These are phyloP conservation scores for Limnephilus marmoratus DNA, from an alignment of 2,888 invertebrate genomes.

Conservation along the genomic window DNA sequence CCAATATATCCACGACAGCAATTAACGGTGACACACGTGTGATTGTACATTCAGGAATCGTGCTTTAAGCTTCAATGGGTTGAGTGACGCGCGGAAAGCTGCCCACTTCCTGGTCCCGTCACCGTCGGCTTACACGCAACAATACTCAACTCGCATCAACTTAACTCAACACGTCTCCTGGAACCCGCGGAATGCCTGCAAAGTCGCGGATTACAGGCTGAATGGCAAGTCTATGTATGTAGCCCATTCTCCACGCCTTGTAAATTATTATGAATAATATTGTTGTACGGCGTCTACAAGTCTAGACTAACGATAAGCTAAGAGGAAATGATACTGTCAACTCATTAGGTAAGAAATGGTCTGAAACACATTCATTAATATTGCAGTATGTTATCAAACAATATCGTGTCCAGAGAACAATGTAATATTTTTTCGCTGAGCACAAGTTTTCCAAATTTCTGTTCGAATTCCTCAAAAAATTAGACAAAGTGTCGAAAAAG, in stretches of 20 bases:
- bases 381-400: background rate
- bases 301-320: background rate
- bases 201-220: background rate
- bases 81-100: background rate
- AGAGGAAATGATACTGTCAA: background rate
- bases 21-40: background rate
- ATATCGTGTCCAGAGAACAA: background rate
- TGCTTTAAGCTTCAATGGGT: constrained; percentile 2
- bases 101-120: background rate
- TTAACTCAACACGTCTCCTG: background rate
- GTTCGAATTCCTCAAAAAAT: too few species aligned
- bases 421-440: background rate
- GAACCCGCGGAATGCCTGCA: background rate
- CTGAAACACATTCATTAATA: background rate
- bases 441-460: background rate
- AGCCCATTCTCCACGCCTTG: background rate
- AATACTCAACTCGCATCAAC: background rate
- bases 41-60: background rate
- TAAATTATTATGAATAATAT: background rate
- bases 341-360: background rate
- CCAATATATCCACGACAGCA: background rate
- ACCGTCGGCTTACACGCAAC: background rate
- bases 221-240: background rate
- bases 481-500: too few species aligned
- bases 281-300: background rate